Base-by-base conservation (phyloP, 2,888 invertebrate species). In the Tetrapedia diversipes region DNA sequence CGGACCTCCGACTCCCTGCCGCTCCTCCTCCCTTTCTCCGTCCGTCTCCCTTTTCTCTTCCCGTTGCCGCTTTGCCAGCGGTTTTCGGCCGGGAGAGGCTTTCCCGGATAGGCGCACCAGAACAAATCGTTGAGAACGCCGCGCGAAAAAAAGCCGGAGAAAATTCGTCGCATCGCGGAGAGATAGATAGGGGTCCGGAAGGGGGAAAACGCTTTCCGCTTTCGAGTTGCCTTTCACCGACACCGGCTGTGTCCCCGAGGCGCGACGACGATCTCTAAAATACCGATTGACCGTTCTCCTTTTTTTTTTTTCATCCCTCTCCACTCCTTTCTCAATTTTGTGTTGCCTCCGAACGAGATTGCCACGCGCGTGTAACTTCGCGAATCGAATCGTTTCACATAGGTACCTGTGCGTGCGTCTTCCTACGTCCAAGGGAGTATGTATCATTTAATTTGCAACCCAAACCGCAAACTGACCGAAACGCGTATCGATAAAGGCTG, bases 71-170 rank as follows among this genome's bases (percentile, higher is more conserved):
- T 72, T 53, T 59, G 53, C 75, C 41, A 47, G 53, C 34, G 75
- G 67, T 76, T 76, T 76, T 76, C 67, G 76, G 54, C 61, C 54
- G 61, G 75, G 60, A 71, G 47, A 65, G 75, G 27, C 39, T 39
- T 70, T 60, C 68, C 68, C 72, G 69, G 67, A 73, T 82, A 71
- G 74, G 68, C 51, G 70, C 78, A 54, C 39, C 67, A 65, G 80
- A 80, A 86, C 85, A 87, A 87, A 88, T 86, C 86, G 88, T 80
- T 82, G 87, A 86, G 73, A 56, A 88, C 85, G 74, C 67, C 73
- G 72, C 32, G 73, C 65, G 75, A 71, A 81, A 81, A 64, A 72
- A 37, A 29, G 37, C 39, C 34, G 63, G 53, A 60, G 65, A 72
- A 77, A 72, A 65, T 75, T 75, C 74, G 76, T 47, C 60, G 56